Evolutionary conservation across 1,140 invertebrate species (phyloP).

Genomic region (Leptestheria dahalacensis): DNA sequence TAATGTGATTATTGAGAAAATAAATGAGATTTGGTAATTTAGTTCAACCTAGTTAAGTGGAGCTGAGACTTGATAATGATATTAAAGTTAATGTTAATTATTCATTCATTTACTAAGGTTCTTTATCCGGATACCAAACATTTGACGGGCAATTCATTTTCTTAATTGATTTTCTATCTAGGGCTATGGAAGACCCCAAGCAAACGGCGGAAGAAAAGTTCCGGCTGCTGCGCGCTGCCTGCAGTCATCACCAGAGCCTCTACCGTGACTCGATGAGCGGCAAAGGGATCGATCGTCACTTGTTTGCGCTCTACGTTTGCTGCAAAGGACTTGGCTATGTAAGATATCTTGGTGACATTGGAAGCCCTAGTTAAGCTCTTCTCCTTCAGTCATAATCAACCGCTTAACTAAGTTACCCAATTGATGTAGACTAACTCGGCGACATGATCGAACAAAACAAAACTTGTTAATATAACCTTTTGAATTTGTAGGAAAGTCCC

Average conservation of each 20-base stretch:
- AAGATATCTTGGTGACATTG: conserved; percentile 21
- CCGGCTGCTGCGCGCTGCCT: conserved; percentile 23
- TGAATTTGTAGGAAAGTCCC: conserved; percentile 27
- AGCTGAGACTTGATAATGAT: too few species aligned
- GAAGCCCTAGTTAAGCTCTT: too few species aligned
- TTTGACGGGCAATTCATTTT: too few species aligned
- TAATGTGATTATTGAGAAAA: too few species aligned
- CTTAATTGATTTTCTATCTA: not conserved
- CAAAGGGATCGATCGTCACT: conserved; percentile 34
- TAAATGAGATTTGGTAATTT: too few species aligned
- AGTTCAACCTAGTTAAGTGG: too few species aligned
- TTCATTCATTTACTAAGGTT: too few species aligned
- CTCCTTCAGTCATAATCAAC: too few species aligned
- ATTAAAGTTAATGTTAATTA: too few species aligned
- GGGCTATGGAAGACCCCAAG: not conserved
- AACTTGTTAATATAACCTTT: conserved; percentile 9
- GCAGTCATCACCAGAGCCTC: conserved; percentile 27
- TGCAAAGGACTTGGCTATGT: conserved; percentile 35
- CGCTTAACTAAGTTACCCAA: too few species aligned
- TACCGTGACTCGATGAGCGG: conserved; percentile 33
- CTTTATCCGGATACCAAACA: too few species aligned
- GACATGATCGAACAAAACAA: not conserved
- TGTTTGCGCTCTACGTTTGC: conserved; percentile 38
- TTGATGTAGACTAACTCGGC: not conserved
- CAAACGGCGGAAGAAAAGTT: not conserved